Evolutionary conservation across 1,140 invertebrate species (phyloP).

Genomic region (Philotrypesis tridentata): DNA sequence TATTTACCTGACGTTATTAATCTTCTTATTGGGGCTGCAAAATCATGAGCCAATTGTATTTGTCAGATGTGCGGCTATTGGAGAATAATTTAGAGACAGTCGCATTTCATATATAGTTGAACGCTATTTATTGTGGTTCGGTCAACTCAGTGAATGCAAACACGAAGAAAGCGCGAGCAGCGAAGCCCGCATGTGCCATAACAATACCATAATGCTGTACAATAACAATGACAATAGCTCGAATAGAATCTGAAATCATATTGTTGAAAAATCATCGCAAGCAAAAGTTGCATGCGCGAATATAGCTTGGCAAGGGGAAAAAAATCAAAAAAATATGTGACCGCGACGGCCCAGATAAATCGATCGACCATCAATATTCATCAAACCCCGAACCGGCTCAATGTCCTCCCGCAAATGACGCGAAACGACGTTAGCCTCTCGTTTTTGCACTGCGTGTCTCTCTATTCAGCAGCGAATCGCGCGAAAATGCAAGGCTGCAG

Average conservation of each 20-base stretch:
- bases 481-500: constrained; percentile 19
- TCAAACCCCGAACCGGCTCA: background rate
- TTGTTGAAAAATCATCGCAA: background rate
- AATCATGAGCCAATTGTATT: no score
- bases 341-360: constrained; percentile 9
- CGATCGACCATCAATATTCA: constrained; percentile 29
- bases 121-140: no score
- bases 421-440: constrained; percentile 16
- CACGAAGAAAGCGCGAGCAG: no score
- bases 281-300: background rate
- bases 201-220: no score
- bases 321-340: background rate
- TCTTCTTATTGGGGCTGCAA: no score
- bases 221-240: background rate
- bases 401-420: constrained; percentile 13
- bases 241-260: background rate
- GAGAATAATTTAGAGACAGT: no score
- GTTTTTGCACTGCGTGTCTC: background rate
- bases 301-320: background rate
- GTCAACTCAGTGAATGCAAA: no score
- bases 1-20: background rate
- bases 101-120: no score
- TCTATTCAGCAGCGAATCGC: background rate
- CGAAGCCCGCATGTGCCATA: no score
- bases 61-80: no score